Percentiles rank a stretch among this genome's conserved stretches.
These are phyloP conservation scores for Pandemis cinnamomeana DNA, from an alignment of 2,888 invertebrate genomes.

Conservation along the genomic window DNA sequence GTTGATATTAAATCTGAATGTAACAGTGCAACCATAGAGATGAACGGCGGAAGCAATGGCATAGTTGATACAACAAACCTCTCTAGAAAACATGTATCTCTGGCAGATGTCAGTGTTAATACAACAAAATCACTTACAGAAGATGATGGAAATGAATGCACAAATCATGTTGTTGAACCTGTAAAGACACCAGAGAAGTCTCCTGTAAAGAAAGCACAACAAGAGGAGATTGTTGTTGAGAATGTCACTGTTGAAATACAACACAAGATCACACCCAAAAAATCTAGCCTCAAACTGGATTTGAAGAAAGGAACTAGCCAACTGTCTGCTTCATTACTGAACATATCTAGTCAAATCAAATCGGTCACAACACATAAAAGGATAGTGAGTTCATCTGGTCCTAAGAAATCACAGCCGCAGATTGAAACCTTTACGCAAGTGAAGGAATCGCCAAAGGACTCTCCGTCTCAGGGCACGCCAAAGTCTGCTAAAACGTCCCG, in stretches of 20 bases:
- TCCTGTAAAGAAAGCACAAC: slow-evolving; percentile 50
- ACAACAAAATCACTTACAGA: slow-evolving; percentile 72
- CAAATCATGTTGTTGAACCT: slow-evolving; percentile 48
- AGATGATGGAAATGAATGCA: slow-evolving; percentile 61
- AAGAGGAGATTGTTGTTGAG: slow-evolving; percentile 69
- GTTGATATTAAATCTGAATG: slow-evolving; percentile 76
- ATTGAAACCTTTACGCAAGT: slow-evolving; percentile 61
- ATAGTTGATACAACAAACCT: slow-evolving; percentile 58
- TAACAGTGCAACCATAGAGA: slow-evolving; percentile 60
- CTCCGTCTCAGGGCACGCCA: slow-evolving; percentile 64
- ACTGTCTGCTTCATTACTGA: slow-evolving; percentile 73
- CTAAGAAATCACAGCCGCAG: slow-evolving; percentile 69
- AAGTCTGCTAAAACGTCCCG: slow-evolving; percentile 78
- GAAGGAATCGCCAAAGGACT: slow-evolving; percentile 60
- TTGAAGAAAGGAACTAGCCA: slow-evolving; percentile 78
- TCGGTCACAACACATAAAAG: slow-evolving; percentile 80
- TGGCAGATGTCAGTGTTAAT: slow-evolving; percentile 77
- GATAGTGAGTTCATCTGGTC: slow-evolving; percentile 76
- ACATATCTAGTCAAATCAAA: slow-evolving; percentile 81
- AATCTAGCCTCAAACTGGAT: slow-evolving; percentile 77
- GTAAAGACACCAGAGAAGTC: slow-evolving; percentile 51
- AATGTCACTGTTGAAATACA: slow-evolving; percentile 81
- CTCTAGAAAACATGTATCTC: slow-evolving; percentile 60
- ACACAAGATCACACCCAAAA: slow-evolving; percentile 79
- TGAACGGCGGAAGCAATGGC: slow-evolving; percentile 72